Conservation (phyloP, 2,888 invertebrate species). For the Microchrysa polita region DNA sequence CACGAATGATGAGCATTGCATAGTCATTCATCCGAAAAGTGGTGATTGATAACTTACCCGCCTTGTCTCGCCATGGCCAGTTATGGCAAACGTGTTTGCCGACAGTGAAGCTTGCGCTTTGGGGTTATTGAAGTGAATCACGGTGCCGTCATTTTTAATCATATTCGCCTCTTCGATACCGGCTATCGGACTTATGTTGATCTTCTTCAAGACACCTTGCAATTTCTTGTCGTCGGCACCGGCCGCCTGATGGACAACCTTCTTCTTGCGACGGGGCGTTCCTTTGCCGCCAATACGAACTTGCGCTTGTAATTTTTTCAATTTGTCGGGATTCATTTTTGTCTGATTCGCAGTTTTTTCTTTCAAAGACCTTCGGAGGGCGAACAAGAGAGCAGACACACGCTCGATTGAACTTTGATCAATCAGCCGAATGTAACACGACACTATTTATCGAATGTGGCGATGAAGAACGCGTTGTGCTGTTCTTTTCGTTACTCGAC, state of each 20-base stretch:
- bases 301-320: slow-evolving; percentile 84
- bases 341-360: not conserved
- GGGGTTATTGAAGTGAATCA: slow-evolving; percentile 97
- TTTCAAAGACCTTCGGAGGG: not conserved
- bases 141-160: slow-evolving; percentile 98
- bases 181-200: slow-evolving; percentile 94
- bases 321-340: slow-evolving; percentile 68
- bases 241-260: slow-evolving; percentile 96
- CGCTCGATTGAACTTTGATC: not conserved
- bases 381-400: not conserved
- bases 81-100: slow-evolving; percentile 96
- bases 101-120: slow-evolving; percentile 97
- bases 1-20: no score
- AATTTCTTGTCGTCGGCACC: slow-evolving; percentile 98
- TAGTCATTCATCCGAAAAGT: no score
- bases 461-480: not conserved
- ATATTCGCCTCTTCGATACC: slow-evolving; percentile 98
- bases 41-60: slow-evolving; percentile 64
- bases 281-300: slow-evolving; percentile 97
- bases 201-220: slow-evolving; percentile 93
- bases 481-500: not conserved
- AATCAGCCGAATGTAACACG: not conserved
- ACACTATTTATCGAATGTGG: not conserved
- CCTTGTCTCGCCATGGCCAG: slow-evolving; percentile 95
- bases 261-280: slow-evolving; percentile 97